These are phyloP conservation scores for Azemiops feae DNA, from an alignment of 2,113 vertebrate genomes.

Conservation along the genomic window DNA sequence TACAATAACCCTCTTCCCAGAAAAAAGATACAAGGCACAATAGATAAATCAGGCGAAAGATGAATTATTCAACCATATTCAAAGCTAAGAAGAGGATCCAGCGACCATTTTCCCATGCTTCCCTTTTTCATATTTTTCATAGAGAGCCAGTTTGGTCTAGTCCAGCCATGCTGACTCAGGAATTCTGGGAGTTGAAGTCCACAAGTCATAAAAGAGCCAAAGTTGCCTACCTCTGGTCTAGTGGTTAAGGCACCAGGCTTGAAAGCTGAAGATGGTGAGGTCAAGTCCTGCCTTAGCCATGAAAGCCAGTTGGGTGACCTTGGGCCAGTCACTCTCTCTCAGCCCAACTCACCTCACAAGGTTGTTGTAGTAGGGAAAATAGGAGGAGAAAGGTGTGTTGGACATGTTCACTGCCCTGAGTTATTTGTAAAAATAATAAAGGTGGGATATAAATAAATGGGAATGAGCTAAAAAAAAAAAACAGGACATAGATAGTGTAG, in stretches of 20 bases:
- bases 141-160: neutral
- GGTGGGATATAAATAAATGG: neutral
- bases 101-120: neutral
- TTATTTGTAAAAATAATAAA: neutral
- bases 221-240: neutral
- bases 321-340: neutral
- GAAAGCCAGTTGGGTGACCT: neutral
- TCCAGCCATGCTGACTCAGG: too few species aligned
- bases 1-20: neutral
- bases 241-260: neutral
- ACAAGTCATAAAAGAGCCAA: too few species aligned
- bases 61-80: neutral
- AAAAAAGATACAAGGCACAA: neutral
- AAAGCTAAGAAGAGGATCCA: neutral
- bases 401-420: neutral
- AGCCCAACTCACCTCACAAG: neutral
- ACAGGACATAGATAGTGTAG: neutral
- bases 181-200: too few species aligned
- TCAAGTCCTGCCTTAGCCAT: neutral
- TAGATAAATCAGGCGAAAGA: neutral
- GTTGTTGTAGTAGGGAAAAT: neutral
- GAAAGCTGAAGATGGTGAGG: neutral
- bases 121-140: neutral
- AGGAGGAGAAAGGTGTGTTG: neutral
- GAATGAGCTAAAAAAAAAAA: neutral